Percentiles rank a stretch among this genome's conserved stretches.
These are phyloP conservation scores for Ochropleura plecta DNA, from an alignment of 2,888 invertebrate species.

Conservation along the genomic window DNA sequence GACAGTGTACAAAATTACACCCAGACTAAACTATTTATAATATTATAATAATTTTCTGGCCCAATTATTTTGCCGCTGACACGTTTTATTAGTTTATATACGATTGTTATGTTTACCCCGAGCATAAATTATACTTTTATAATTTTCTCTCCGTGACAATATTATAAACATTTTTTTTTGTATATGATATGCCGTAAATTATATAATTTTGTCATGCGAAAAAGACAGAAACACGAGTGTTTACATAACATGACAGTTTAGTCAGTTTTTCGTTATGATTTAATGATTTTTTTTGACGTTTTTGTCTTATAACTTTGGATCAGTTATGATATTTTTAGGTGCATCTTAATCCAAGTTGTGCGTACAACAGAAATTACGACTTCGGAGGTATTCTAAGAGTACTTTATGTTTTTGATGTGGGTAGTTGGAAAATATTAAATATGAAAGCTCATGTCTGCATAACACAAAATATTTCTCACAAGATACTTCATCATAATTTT, in stretches of 20 bases:
- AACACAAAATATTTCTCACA: constrained; percentile 9
- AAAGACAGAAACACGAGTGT: constrained; percentile 77
- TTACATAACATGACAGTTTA: constrained; percentile 75
- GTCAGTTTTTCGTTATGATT: constrained; percentile 66
- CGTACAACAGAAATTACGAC: constrained; percentile 47
- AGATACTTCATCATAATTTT: constrained; percentile 7
- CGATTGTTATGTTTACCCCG: constrained; percentile 84
- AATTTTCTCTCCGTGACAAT: constrained; percentile 78
- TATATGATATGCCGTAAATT: constrained; percentile 66
- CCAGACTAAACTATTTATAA: constrained; percentile 89
- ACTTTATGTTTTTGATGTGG: constrained; percentile 51
- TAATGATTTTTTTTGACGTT: constrained; percentile 66
- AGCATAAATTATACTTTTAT: constrained; percentile 83
- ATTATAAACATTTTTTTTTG: constrained; percentile 80
- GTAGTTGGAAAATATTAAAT: constrained; percentile 40
- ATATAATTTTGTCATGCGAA: constrained; percentile 77
- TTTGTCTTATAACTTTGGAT: constrained; percentile 67
- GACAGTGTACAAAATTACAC: constrained; percentile 86
- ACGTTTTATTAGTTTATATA: constrained; percentile 88
- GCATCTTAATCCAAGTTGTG: constrained; percentile 61
- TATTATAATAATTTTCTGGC: constrained; percentile 89
- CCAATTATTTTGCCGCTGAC: constrained; percentile 89
- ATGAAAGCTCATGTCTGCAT: constrained; percentile 6
- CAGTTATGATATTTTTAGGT: constrained; percentile 57
- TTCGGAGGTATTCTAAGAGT: constrained; percentile 47